Percentiles rank a stretch among this genome's conserved stretches.
Conservation (phyloP, 2,888 invertebrate genomes). For the Chesias legatella region DNA sequence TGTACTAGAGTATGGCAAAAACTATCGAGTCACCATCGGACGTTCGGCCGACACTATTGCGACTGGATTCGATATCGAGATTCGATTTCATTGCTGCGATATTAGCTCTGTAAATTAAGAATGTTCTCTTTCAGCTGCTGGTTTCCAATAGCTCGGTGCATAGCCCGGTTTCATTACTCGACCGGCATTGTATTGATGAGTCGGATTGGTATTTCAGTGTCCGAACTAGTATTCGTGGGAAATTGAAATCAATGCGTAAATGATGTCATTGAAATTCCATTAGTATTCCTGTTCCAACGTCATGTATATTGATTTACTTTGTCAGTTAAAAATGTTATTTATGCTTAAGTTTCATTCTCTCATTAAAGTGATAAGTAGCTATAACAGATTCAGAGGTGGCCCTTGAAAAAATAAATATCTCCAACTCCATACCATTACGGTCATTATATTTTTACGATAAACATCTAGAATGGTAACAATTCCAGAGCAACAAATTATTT, state of each 20-base stretch:
- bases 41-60: slow-evolving; percentile 32
- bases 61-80: slow-evolving; percentile 33
- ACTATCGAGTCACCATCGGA: slow-evolving; percentile 47
- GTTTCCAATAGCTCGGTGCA: not conserved
- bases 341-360: not conserved
- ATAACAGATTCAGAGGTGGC: slow-evolving; percentile 9
- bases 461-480: slow-evolving; percentile 17
- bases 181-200: no score
- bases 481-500: slow-evolving; percentile 8
- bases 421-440: slow-evolving; percentile 7
- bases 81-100: slow-evolving; percentile 27
- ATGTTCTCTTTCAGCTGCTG: slow-evolving; percentile 13
- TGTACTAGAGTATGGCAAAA: slow-evolving; percentile 31
- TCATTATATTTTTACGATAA: slow-evolving; percentile 22
- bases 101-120: slow-evolving; percentile 22
- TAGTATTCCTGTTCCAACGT: no score
- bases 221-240: no score
- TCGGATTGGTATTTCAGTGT: not conserved
- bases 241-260: no score
- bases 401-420: slow-evolving; percentile 13
- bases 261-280: no score
- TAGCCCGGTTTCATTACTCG: no score
- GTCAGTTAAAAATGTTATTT: no score
- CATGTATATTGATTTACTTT: no score
- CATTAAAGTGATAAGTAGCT: slow-evolving; percentile 7